A percentile compares a stretch with the other conserved stretches of the same genome.
Conservation (phyloP, 2,888 invertebrate genomes). For the Agrochola macilenta region DNA sequence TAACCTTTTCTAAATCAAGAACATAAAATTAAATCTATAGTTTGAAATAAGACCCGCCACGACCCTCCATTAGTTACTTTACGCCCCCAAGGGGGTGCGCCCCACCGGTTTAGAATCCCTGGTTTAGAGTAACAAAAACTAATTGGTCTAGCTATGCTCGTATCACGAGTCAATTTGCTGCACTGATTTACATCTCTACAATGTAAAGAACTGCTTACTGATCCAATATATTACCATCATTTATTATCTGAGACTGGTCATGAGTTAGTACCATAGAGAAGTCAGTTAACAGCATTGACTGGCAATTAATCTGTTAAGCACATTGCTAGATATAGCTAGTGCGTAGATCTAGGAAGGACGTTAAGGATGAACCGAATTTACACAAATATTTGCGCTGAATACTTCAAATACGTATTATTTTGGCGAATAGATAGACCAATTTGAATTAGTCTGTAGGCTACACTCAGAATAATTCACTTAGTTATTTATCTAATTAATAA, state of each 20-base stretch:
- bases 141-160: not conserved
- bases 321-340: not conserved
- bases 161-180: conserved; percentile 20
- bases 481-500: not conserved
- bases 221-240: not conserved
- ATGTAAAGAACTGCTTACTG: conserved; percentile 11
- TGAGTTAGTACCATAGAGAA: conserved; percentile 9
- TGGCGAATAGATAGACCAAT: not conserved
- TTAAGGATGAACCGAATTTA: not conserved
- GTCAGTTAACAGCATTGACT: conserved; percentile 1
- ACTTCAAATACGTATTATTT: not conserved
- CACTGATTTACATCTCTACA: not conserved
- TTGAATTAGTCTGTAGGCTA: not conserved
- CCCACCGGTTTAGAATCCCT: too few relatives aligned
- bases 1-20: too few relatives aligned
- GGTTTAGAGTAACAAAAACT: not conserved
- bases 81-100: too few relatives aligned
- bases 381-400: not conserved
- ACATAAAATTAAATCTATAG: too few relatives aligned
- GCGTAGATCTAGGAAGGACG: too few relatives aligned
- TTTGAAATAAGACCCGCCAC: too few relatives aligned
- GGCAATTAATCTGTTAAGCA: not conserved
- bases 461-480: not conserved
- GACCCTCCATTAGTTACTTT: too few relatives aligned
- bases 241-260: conserved; percentile 19